These are phyloP conservation scores for Glandiceps talaboti DNA, from an alignment of 53 echinoderm and acorn worm genomes.

Conservation along the genomic window DNA sequence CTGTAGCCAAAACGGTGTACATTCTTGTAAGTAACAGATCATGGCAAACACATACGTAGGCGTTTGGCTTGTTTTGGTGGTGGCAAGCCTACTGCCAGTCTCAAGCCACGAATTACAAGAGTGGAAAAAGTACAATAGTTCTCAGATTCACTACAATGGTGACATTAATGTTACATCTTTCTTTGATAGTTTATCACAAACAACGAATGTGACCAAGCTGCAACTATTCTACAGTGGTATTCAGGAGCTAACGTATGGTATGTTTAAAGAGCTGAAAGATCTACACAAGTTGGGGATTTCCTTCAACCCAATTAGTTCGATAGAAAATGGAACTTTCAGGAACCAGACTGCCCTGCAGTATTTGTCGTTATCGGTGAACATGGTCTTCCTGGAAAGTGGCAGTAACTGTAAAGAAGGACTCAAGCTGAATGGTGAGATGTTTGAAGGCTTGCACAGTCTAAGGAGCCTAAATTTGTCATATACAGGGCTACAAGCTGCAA, in stretches of 20 bases:
- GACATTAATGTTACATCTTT: too few relatives aligned
- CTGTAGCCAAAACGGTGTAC: too few relatives aligned
- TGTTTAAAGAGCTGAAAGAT: not conserved
- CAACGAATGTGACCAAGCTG: not conserved
- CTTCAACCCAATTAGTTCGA: not conserved
- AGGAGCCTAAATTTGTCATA: not conserved
- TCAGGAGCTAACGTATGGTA: not conserved
- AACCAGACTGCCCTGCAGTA: not conserved
- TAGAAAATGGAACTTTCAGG: not conserved
- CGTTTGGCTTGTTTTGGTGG: too few relatives aligned
- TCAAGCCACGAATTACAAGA: too few relatives aligned
- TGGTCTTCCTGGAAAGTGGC: not conserved
- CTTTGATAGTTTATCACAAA: too few relatives aligned
- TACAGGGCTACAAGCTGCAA: not conserved
- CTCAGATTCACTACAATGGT: too few relatives aligned
- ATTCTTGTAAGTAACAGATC: too few relatives aligned
- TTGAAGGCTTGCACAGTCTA: not conserved
- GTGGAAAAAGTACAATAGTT: too few relatives aligned
- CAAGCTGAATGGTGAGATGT: not conserved
- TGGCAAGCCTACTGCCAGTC: too few relatives aligned
- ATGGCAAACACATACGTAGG: too few relatives aligned
- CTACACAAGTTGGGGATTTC: not conserved
- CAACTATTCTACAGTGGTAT: not conserved
- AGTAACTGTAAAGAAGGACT: not conserved
- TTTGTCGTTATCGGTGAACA: not conserved